These are phyloP conservation scores for Chrysocyon brachyurus DNA, from an alignment of 2,797 vertebrate species.

Conservation along the genomic window DNA sequence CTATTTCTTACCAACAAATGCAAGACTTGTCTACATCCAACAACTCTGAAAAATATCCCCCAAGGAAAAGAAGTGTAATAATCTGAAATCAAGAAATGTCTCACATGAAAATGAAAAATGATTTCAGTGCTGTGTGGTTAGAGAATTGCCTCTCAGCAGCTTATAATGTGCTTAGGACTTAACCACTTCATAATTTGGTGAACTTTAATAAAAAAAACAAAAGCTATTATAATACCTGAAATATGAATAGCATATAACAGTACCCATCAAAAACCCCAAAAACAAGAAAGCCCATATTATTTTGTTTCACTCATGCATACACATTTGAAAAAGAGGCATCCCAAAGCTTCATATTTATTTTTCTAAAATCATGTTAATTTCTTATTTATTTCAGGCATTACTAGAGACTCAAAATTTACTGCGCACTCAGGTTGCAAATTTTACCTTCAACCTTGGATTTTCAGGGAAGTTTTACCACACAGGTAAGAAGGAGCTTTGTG, in stretches of 20 bases:
- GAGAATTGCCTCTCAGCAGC: not conserved
- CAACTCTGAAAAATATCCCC: slow-evolving; percentile 23
- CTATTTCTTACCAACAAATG: not conserved
- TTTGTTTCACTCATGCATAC: slow-evolving; percentile 58
- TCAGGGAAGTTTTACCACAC: slow-evolving; percentile 99
- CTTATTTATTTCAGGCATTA: slow-evolving; percentile 95
- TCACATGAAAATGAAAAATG: slow-evolving; percentile 64
- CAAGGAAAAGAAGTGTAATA: slow-evolving; percentile 27
- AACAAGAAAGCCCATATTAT: not conserved
- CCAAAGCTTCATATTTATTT: slow-evolving; percentile 74
- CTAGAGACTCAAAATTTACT: slow-evolving; percentile 97
- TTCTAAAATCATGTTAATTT: slow-evolving; percentile 89
- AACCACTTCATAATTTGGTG: not conserved
- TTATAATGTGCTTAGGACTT: slow-evolving; percentile 1
- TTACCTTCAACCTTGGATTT: slow-evolving; percentile 99
- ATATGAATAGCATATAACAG: not conserved
- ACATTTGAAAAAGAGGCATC: slow-evolving; percentile 78
- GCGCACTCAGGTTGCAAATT: slow-evolving; percentile 98
- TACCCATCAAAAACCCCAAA: not conserved
- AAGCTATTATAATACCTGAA: not conserved
- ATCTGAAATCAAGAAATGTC: slow-evolving; percentile 62
- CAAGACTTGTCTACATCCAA: not conserved
- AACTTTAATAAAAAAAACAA: not conserved
- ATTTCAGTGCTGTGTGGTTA: not conserved
- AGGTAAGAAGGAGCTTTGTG: slow-evolving; percentile 91